Percentiles rank a stretch among this genome's conserved stretches.
Evolutionary conservation across 2,797 vertebrate genomes (phyloP).

Genomic region (Meriones psammophilus): DNA sequence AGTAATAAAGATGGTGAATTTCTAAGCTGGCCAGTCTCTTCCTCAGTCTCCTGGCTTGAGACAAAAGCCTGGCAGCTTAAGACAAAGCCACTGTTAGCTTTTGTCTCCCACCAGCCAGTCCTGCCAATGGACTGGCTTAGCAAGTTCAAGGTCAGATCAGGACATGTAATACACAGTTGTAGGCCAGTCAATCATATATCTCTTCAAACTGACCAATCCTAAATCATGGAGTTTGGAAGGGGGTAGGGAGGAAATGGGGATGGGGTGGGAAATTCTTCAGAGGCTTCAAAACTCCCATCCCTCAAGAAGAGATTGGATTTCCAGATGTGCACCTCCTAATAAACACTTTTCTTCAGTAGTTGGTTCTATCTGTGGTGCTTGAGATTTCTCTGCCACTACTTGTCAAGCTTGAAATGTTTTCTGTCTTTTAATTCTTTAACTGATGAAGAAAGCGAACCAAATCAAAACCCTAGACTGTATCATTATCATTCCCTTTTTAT

Average conservation of each 20-base stretch:
- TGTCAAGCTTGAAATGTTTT: neutral
- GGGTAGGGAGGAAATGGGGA: no score
- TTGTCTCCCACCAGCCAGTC: neutral
- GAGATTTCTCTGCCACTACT: neutral
- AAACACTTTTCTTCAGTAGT: neutral
- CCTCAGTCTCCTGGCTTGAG: neutral
- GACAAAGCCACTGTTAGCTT: neutral
- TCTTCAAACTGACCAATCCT: neutral
- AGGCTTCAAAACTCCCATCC: neutral
- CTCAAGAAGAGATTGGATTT: neutral
- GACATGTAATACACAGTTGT: neutral
- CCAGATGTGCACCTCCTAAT: no score
- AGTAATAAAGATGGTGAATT: neutral
- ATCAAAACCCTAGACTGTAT: neutral
- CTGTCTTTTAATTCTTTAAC: neutral
- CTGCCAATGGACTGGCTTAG: neutral
- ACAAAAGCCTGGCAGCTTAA: neutral
- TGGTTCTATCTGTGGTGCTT: neutral
- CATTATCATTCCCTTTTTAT: neutral
- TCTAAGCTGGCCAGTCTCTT: neutral
- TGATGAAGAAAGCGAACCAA: neutral
- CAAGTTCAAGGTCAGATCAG: neutral
- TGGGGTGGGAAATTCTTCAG: neutral
- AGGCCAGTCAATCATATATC: neutral
- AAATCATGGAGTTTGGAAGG: neutral